phyloP scores from a whole-genome alignment of 2,113 vertebrate species.

The Elephantulus edwardii region DNA sequence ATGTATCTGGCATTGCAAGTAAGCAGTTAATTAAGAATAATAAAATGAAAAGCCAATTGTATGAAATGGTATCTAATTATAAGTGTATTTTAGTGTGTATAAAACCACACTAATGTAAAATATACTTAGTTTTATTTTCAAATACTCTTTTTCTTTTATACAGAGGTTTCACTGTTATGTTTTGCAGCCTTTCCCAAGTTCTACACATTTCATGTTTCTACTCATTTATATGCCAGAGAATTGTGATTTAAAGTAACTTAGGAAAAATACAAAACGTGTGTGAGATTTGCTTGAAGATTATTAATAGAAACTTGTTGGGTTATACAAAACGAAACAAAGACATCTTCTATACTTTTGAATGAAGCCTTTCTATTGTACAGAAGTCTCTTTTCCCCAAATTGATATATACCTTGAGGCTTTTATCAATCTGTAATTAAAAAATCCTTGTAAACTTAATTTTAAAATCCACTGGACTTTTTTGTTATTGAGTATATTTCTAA shows the following conservation, averaged over 20 bases:
- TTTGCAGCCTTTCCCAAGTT: background rate
- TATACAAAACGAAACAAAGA: background rate
- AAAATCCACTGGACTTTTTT: slow-evolving; percentile 22
- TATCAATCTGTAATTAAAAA: no score
- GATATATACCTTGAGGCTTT: background rate
- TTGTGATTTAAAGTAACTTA: background rate
- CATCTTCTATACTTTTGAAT: slow-evolving; percentile 2
- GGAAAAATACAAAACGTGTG: slow-evolving; percentile 1
- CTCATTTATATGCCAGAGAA: background rate
- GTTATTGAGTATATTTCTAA: background rate
- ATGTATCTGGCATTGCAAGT: slow-evolving; percentile 97
- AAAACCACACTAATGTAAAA: background rate
- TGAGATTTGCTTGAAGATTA: background rate
- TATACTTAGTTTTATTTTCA: slow-evolving; percentile 6
- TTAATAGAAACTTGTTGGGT: slow-evolving; percentile 12
- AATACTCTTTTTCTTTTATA: background rate
- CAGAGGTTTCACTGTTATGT: background rate
- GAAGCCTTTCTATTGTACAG: background rate
- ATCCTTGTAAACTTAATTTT: no score
- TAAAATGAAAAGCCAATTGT: background rate
- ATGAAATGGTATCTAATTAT: background rate
- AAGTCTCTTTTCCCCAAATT: slow-evolving; percentile 29
- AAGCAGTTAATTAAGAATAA: slow-evolving; percentile 76
- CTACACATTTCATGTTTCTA: background rate
- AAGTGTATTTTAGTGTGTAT: slow-evolving; percentile 24